Base-by-base conservation (phyloP, 2,797 vertebrate species). In the Myiotriccus ornatus region DNA sequence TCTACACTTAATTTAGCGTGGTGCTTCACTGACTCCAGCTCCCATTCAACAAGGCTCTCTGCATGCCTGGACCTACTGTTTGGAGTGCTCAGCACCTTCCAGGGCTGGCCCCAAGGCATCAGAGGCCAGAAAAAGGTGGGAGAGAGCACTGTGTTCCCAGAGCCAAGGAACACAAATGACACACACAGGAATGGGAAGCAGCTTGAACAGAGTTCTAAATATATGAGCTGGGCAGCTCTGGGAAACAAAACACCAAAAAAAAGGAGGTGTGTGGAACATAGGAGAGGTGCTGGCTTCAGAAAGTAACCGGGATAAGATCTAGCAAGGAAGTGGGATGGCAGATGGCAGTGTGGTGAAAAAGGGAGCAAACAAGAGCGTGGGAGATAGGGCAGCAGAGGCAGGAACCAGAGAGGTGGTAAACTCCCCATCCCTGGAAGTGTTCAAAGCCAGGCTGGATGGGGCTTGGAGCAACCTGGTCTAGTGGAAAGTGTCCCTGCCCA, bases 1-100 rank as follows among this genome's bases (percentile, higher is more conserved):
- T 73, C 39, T 81, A 94, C 83, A 84, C 87, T 68, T 78, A 49
- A 71, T 88, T 93, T 62, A 81, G 8, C 16, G 20, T 50, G 37
- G 43, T 84, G 89, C 88, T 71, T 59, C 84, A 30, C n/a, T 20
- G 53, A 10, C 43, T 71, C 43, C 57, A 57, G 70, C 32, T 63
- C 63, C 44, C 35, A 27, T 22, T 35, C 68, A 46, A 22, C 22
- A 43, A 71, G 49, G 75, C 44, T 53, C 56, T 39, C 60, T 57
- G 44, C 41, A 11, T 4, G n/a, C 37, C 44, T 79, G 64, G 24
- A 85, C 22, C 37, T 63, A 73, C 55, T 78, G 67, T 34, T 4
- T 12, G 60, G 24, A 62, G 43, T 41, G 76, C 83, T 86, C 83
- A 86, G 85, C 87, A 86, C 76, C 73, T 63, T 34, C 53, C 65